Conservation (phyloP, 1,140 invertebrate genomes). For the Ctenoplectra terminalis region DNA sequence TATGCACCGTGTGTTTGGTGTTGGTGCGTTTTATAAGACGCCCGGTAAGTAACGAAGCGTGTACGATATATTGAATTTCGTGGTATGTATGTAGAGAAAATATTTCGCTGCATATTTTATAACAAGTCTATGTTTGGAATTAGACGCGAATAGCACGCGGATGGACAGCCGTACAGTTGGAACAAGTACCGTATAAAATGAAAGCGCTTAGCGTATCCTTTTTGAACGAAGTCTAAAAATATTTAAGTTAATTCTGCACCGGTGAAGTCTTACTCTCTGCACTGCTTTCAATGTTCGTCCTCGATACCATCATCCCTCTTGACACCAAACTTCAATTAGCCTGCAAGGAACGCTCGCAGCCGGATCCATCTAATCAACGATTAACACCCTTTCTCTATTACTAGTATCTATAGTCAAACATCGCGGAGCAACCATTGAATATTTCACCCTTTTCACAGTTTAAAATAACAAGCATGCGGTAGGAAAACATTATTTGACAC, state of each 20-base stretch:
- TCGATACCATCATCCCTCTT: not conserved
- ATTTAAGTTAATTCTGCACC: not conserved
- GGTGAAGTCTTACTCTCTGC: too few species aligned
- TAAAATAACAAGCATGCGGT: too few species aligned
- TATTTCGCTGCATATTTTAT: slow-evolving; percentile 8
- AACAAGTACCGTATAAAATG: not conserved
- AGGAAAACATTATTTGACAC: too few species aligned
- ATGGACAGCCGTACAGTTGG: too few species aligned
- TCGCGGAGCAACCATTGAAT: too few species aligned
- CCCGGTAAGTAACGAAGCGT: slow-evolving; percentile 33
- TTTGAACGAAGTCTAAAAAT: not conserved
- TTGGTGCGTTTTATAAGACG: slow-evolving; percentile 15
- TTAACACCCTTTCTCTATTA: too few species aligned
- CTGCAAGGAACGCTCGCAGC: too few species aligned
- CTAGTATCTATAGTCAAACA: too few species aligned
- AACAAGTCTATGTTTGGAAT: not conserved
- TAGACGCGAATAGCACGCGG: not conserved
- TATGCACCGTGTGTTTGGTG: not conserved
- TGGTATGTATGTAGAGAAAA: slow-evolving; percentile 40
- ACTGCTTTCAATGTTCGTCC: not conserved
- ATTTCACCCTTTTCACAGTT: too few species aligned
- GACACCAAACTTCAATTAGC: not conserved
- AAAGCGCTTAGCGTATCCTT: not conserved
- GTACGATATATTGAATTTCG: slow-evolving; percentile 29
- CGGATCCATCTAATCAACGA: not conserved